Percentiles rank a stretch among this genome's conserved stretches.
Evolutionary conservation across 2,888 invertebrate genomes (phyloP).

Genomic region (Cybosia mesomella): DNA sequence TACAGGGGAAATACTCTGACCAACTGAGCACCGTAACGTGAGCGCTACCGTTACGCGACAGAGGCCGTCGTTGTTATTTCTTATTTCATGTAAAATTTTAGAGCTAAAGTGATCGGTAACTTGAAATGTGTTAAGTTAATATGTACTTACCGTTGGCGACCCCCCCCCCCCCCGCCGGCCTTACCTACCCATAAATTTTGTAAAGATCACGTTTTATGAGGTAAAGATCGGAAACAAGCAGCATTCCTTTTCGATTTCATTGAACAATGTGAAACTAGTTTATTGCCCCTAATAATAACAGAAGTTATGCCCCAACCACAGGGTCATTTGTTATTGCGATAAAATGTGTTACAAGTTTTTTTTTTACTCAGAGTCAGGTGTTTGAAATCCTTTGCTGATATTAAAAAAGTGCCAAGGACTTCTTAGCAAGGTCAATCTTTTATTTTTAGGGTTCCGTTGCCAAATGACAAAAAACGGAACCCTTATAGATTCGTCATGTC

Average conservation of each 20-base stretch:
- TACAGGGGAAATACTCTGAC: too few species aligned
- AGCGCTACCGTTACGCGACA: too few species aligned
- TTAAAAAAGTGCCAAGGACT: background rate
- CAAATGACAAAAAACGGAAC: too few species aligned
- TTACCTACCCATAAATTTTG: background rate
- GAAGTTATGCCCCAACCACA: background rate
- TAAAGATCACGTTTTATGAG: conserved; percentile 20
- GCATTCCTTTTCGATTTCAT: conserved; percentile 51
- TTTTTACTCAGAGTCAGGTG: background rate
- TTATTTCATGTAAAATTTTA: too few species aligned
- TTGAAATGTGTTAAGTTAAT: too few species aligned
- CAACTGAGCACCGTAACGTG: too few species aligned
- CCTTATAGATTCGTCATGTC: too few species aligned
- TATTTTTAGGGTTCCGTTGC: too few species aligned
- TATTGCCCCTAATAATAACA: background rate
- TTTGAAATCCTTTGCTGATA: background rate
- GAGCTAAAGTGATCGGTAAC: too few species aligned
- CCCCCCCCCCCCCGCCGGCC: too few species aligned
- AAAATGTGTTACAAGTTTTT: conserved; percentile 2
- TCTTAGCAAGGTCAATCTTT: background rate
- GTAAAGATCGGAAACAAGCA: conserved; percentile 51
- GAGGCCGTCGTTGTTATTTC: too few species aligned
- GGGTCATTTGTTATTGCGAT: background rate
- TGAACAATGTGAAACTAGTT: conserved; percentile 5
- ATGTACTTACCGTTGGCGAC: too few species aligned